Percentiles rank a stretch among this genome's conserved stretches.
Evolutionary conservation across 2,888 invertebrate species (phyloP).

Genomic region (Eilema sororculum): DNA sequence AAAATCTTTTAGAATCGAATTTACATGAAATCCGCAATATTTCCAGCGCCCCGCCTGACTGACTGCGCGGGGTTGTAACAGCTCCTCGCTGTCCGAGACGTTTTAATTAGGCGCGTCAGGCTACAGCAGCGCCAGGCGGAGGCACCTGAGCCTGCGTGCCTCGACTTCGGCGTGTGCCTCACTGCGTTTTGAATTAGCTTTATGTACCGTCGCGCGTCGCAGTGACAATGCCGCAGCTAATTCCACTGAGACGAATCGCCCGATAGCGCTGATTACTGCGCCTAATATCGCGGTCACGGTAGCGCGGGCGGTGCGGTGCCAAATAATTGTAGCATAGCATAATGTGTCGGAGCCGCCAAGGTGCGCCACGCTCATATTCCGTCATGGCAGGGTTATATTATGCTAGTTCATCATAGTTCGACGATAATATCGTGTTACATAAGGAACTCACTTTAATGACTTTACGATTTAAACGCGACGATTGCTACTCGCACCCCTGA

Average conservation of each 20-base stretch:
- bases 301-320: too few species aligned
- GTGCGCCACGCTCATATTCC: not conserved
- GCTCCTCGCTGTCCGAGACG: conserved; percentile 45
- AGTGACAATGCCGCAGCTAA: conserved; percentile 57
- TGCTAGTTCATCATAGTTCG: conserved; percentile 13
- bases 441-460: not conserved
- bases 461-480: not conserved
- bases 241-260: conserved; percentile 53
- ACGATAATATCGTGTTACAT: not conserved
- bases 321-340: not conserved
- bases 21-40: conserved; percentile 54
- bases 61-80: conserved; percentile 48
- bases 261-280: conserved; percentile 52
- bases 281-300: conserved; percentile 50
- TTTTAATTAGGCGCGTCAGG: conserved; percentile 69
- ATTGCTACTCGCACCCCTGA: not conserved
- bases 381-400: not conserved
- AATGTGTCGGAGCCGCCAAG: not conserved
- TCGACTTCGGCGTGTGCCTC: conserved; percentile 24
- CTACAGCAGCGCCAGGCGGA: conserved; percentile 54
- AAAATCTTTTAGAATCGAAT: too few species aligned
- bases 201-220: conserved; percentile 51
- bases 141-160: conserved; percentile 40
- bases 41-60: conserved; percentile 52
- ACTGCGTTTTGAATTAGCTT: conserved; percentile 51